Percentiles rank a stretch among this genome's conserved stretches.
Conservation (phyloP, 2,888 invertebrate species). For the Stenodema calcarata region DNA sequence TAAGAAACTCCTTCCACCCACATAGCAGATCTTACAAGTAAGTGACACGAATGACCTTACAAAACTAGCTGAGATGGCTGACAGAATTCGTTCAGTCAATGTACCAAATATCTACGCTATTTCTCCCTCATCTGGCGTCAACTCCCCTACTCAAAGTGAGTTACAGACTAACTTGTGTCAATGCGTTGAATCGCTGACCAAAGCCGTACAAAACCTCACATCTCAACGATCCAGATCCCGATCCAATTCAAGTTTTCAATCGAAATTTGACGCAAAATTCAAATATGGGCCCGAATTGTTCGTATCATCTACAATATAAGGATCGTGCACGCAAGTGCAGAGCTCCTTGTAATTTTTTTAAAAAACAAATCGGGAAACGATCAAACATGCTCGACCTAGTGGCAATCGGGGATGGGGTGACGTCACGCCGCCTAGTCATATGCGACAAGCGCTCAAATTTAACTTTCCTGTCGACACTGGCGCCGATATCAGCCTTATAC, state of each 20-base stretch:
- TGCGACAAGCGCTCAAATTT: not conserved
- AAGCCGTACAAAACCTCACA: not conserved
- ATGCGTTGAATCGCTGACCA: not conserved
- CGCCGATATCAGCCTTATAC: not conserved
- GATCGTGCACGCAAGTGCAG: not conserved
- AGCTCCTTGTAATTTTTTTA: not conserved
- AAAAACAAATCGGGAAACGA: not conserved
- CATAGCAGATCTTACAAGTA: not conserved
- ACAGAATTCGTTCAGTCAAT: constrained; percentile 10
- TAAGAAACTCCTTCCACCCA: not conserved
- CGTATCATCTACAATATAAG: not conserved
- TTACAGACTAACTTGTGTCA: not conserved
- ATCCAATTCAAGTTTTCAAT: not conserved
- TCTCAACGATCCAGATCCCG: not conserved
- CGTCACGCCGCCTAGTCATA: not conserved
- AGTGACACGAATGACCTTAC: not conserved
- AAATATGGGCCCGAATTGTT: not conserved
- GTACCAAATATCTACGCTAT: not conserved
- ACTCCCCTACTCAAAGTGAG: not conserved
- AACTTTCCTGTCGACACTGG: constrained; percentile 3
- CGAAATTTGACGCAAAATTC: too few relatives aligned
- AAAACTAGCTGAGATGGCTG: constrained; percentile 10
- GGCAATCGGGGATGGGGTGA: not conserved
- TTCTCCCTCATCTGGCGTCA: not conserved
- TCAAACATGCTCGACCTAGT: not conserved